Percentiles rank a stretch among this genome's conserved stretches.
Evolutionary conservation across 1,140 invertebrate species (phyloP).

Genomic region (Drosophila novamexicana): DNA sequence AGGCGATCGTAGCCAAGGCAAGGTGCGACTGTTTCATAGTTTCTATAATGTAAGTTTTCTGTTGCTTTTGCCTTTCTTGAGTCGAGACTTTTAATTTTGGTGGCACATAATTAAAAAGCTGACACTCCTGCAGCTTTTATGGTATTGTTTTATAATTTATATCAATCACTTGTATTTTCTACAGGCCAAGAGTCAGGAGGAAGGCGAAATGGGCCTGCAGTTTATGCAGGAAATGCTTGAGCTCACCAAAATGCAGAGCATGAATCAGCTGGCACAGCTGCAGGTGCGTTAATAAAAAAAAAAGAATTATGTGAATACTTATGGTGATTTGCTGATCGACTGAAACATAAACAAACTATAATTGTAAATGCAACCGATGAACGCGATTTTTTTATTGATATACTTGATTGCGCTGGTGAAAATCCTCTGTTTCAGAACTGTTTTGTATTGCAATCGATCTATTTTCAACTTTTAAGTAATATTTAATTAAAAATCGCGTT

Average conservation of each 20-base stretch:
- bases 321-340: conserved; percentile 12
- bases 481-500: no score
- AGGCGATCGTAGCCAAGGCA: conserved; percentile 89
- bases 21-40: conserved; percentile 95
- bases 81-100: conserved; percentile 24
- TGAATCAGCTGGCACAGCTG: conserved; percentile 87
- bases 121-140: conserved; percentile 3
- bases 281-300: conserved; percentile 69
- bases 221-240: conserved; percentile 99
- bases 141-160: neutral
- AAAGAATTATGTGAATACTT: conserved; percentile 12
- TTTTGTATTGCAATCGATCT: no score
- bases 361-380: no score
- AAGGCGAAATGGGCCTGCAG: conserved; percentile 95
- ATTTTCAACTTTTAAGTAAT: no score
- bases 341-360: neutral
- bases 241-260: conserved; percentile 90
- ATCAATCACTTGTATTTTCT: neutral
- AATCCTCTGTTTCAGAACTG: no score
- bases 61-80: conserved; percentile 47
- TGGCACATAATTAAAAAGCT: conserved; percentile 1
- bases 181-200: conserved; percentile 92
- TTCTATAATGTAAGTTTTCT: conserved; percentile 89
- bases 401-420: no score
- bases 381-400: no score